phyloP scores from a whole-genome alignment of 1,140 invertebrate genomes.

The Drosophila tsacasi region DNA sequence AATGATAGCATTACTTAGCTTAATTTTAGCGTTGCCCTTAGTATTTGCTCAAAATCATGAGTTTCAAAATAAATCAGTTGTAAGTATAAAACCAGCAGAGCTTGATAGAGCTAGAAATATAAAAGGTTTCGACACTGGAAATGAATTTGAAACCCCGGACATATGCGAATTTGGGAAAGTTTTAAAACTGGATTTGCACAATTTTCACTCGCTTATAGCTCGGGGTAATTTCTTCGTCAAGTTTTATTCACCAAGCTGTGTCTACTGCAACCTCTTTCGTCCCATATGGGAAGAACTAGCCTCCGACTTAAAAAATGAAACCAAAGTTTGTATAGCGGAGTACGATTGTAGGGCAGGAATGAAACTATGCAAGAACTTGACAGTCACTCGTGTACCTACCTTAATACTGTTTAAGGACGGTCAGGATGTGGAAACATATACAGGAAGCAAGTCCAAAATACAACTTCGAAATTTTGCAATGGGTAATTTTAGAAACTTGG shows the following conservation, averaged over 20 bases:
- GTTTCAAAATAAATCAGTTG: neutral
- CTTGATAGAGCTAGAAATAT: neutral
- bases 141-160: neutral
- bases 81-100: neutral
- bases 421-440: slow-evolving; percentile 5
- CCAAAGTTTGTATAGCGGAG: slow-evolving; percentile 18
- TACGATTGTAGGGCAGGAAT: slow-evolving; percentile 8
- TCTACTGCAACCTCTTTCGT: neutral
- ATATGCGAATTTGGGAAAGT: slow-evolving; percentile 3
- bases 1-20: neutral
- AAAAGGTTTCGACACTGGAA: neutral
- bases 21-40: neutral
- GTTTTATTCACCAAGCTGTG: slow-evolving; percentile 9
- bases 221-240: slow-evolving; percentile 15
- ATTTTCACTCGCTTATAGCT: neutral
- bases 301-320: slow-evolving; percentile 4
- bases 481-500: neutral
- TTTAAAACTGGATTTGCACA: neutral
- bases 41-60: slow-evolving; percentile 5
- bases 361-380: neutral
- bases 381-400: neutral
- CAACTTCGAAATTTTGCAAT: neutral
- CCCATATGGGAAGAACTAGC: slow-evolving; percentile 17
- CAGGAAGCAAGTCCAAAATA: neutral
- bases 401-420: slow-evolving; percentile 19